phyloP scores from a whole-genome alignment of 2,888 invertebrate genomes.

The Pantelozetes paolii region DNA sequence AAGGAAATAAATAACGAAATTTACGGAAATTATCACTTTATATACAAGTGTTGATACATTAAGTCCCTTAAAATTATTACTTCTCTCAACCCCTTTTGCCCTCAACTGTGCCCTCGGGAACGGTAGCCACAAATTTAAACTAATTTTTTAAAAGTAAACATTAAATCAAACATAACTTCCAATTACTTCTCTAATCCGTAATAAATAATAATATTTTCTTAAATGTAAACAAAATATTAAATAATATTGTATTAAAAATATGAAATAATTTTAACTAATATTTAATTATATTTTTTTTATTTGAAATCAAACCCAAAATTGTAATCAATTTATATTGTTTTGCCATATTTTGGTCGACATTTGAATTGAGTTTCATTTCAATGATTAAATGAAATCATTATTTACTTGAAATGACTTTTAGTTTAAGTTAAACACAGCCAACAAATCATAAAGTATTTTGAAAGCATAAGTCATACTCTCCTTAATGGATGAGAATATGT shows the following conservation, averaged over 20 bases:
- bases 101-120: too few species aligned
- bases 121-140: neutral
- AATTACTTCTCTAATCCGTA: too few species aligned
- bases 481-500: constrained; percentile 47
- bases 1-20: constrained; percentile 19
- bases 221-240: too few species aligned
- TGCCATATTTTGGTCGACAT: too few species aligned
- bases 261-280: too few species aligned
- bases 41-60: constrained; percentile 18
- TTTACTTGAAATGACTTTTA: neutral
- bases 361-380: too few species aligned
- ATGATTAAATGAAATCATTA: constrained; percentile 12
- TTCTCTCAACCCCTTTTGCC: constrained; percentile 3
- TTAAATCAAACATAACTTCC: neutral
- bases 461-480: constrained; percentile 34
- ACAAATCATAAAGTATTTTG: constrained; percentile 22
- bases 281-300: too few species aligned
- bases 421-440: neutral
- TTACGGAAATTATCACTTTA: constrained; percentile 26
- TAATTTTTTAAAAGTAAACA: neutral
- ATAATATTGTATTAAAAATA: too few species aligned
- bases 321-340: too few species aligned
- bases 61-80: neutral
- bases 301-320: too few species aligned
- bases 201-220: too few species aligned